phyloP scores from a whole-genome alignment of 2,113 vertebrate genomes.

The Stegastes partitus region DNA sequence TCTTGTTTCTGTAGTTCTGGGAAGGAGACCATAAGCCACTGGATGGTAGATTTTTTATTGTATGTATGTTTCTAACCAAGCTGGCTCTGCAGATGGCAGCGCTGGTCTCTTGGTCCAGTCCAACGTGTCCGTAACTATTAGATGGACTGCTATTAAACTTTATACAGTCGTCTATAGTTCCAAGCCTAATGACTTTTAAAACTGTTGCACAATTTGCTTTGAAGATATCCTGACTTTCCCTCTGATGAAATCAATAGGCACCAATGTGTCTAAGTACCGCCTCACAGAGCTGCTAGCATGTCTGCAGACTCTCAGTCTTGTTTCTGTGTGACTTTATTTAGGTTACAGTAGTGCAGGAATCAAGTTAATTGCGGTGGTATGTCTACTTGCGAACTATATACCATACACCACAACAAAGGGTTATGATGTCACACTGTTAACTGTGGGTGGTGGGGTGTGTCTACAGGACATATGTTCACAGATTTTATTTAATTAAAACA shows the following conservation, averaged over 20 bases:
- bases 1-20: no score
- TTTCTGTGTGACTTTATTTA: neutral
- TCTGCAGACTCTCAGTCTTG: neutral
- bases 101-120: no score
- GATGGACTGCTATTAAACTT: no score
- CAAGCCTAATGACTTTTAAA: no score
- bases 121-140: no score
- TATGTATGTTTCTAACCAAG: no score
- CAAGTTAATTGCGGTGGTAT: neutral
- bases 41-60: no score
- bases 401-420: slow-evolving; percentile 14
- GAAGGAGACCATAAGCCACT: no score
- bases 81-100: no score
- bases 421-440: slow-evolving; percentile 10
- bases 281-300: neutral
- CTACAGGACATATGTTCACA: neutral
- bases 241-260: neutral
- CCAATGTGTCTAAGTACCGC: neutral
- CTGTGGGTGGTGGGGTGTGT: neutral
- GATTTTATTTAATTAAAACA: slow-evolving; percentile 1
- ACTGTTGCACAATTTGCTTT: neutral
- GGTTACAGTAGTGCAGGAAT: neutral
- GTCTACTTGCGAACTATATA: slow-evolving; percentile 2
- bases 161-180: no score
- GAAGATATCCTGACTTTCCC: neutral